Evolutionary conservation across 2,113 vertebrate genomes (phyloP), one percentile per base, ranked within the genome.

Genomic region (Pionites leucogaster): DNA sequence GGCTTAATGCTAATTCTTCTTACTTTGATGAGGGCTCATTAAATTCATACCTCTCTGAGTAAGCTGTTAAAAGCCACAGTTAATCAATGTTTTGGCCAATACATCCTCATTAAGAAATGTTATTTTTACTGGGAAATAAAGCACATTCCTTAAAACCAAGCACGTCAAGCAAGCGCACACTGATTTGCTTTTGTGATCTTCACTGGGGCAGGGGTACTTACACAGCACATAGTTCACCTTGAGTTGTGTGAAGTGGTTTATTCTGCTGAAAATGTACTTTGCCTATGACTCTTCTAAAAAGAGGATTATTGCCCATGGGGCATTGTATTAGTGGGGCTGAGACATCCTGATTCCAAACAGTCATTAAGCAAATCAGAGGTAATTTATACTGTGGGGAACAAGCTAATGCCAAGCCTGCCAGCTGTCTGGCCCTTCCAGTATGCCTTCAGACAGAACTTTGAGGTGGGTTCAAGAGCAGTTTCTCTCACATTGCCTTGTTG

Each of bases 331-430:
- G 89, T 3, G 25, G 86, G 67, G 82, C 83, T 95, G 91, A 97
- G 93, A 92, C 89, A 86, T 98, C 95, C 92, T 94, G 82, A 96
- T 97, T 96, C 92, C 90, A 97, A 96, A 82, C 88, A 98, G 92
- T 94, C 97, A 97, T 97, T 97, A 97, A 95, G 19, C 52, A 98
- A 98, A 94, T 96, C 90, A 79, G 94, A 90, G 77, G 88, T 97
- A 96, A 96, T 97, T 98, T 97, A 96, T 97, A 92, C 92, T 90
- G 97, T 90, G 96, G 97, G 96, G 95, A 97, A 81, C 67, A 97
- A 93, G 92, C 75, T 96, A 93, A 94, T 96, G 97, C 95, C 96
- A 98, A 98, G 94, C 69, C 95, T 97, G 74, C 85, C 95, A 97
- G 95, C 92, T 96, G 94, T 97, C 97, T 98, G 95, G 87, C 93